A percentile compares a stretch with the other conserved stretches of the same genome.
These are phyloP conservation scores for Ceraclea dissimilis DNA, from an alignment of 2,888 invertebrate species.

Conservation along the genomic window DNA sequence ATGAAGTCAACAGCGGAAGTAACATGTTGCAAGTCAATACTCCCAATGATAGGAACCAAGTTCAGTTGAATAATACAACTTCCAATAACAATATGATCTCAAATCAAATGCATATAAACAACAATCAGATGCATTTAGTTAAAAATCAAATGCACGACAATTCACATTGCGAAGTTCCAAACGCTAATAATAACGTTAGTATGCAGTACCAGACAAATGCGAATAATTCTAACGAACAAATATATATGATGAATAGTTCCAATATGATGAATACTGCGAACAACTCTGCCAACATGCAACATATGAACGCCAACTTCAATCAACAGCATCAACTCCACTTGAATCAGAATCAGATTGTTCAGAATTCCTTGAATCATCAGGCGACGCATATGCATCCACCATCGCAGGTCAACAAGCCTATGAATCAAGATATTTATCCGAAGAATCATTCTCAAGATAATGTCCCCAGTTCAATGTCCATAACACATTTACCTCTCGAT, in stretches of 20 bases:
- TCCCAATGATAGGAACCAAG: constrained; percentile 38
- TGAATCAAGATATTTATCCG: constrained; percentile 13
- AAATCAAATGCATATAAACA: constrained; percentile 17
- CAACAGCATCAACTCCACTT: constrained; percentile 18
- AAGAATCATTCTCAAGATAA: constrained; percentile 11
- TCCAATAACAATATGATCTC: constrained; percentile 23
- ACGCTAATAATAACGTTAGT: constrained; percentile 34
- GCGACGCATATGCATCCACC: constrained; percentile 10
- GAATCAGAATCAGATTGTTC: constrained; percentile 15
- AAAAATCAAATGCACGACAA: constrained; percentile 18
- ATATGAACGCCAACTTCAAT: background rate
- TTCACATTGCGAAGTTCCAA: constrained; percentile 17
- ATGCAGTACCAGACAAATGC: constrained; percentile 35
- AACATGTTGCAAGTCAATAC: constrained; percentile 41
- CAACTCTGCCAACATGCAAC: constrained; percentile 5
- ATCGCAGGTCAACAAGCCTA: constrained; percentile 16
- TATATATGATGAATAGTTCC: constrained; percentile 17
- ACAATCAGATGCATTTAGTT: constrained; percentile 42
- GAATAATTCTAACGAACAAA: constrained; percentile 38
- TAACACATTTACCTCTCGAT: constrained; percentile 5
- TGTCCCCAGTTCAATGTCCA: constrained; percentile 8
- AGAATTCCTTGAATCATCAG: constrained; percentile 13
- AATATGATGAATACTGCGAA: background rate
- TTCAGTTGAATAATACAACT: constrained; percentile 40
- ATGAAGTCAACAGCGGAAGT: constrained; percentile 10